phyloP scores from a whole-genome alignment of 2,113 vertebrate genomes.

The Callopanchax toddi region DNA sequence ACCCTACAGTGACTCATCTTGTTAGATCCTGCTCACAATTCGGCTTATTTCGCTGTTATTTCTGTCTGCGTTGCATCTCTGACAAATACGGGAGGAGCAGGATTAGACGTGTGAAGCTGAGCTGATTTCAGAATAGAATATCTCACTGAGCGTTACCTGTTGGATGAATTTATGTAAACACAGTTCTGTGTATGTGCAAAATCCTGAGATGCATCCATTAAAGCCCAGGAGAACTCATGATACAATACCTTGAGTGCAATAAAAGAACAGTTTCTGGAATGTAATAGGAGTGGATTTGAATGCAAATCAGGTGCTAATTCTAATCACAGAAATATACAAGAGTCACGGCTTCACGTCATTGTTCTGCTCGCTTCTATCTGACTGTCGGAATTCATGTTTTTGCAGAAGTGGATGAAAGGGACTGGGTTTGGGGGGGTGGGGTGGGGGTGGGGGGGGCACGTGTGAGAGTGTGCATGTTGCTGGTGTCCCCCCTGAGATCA shows the following conservation, averaged over 20 bases:
- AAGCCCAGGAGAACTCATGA: slow-evolving; percentile 53
- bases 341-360: slow-evolving; percentile 47
- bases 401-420: slow-evolving; percentile 30
- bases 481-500: slow-evolving; percentile 38
- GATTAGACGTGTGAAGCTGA: slow-evolving; percentile 43
- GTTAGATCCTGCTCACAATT: slow-evolving; percentile 49
- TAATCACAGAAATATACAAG: slow-evolving; percentile 43
- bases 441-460: slow-evolving; percentile 12
- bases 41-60: slow-evolving; percentile 57
- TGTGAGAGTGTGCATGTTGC: slow-evolving; percentile 29
- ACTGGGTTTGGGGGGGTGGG: slow-evolving; percentile 12
- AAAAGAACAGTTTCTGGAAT: slow-evolving; percentile 23
- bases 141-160: slow-evolving; percentile 42
- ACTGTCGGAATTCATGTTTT: slow-evolving; percentile 47
- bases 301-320: slow-evolving; percentile 47
- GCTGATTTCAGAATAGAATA: slow-evolving; percentile 43
- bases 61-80: slow-evolving; percentile 34
- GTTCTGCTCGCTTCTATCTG: slow-evolving; percentile 17
- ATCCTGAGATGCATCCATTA: neutral
- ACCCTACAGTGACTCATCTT: slow-evolving; percentile 48
- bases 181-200: slow-evolving; percentile 18
- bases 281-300: slow-evolving; percentile 31
- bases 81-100: slow-evolving; percentile 50
- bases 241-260: slow-evolving; percentile 7
- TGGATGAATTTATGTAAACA: slow-evolving; percentile 30